Conservation (phyloP, 30 jellyfish, hydroid and myxozoan genomes). For the Morbakka virulenta region DNA sequence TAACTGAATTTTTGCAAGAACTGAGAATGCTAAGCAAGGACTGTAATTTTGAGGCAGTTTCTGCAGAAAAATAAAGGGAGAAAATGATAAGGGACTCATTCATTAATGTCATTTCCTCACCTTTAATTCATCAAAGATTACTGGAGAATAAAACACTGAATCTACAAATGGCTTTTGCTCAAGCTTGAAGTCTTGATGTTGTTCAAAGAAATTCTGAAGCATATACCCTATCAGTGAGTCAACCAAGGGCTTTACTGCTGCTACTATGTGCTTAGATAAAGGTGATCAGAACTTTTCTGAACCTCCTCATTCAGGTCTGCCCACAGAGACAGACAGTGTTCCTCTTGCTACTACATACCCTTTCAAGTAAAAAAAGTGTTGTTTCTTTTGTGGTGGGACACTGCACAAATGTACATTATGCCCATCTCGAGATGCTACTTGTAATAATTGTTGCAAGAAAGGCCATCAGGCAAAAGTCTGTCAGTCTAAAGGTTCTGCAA, state of each 20-base stretch:
- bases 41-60: not conserved
- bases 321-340: too few species aligned
- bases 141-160: not conserved
- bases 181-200: too few species aligned
- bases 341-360: too few species aligned
- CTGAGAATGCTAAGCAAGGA: not conserved
- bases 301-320: too few species aligned
- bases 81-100: not conserved
- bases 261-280: too few species aligned
- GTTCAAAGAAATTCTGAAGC: too few species aligned
- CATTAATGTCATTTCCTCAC: not conserved
- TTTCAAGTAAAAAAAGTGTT: too few species aligned
- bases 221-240: too few species aligned
- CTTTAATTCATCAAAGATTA: not conserved
- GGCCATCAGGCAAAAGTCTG: slow-evolving; percentile 70
- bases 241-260: too few species aligned
- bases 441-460: slow-evolving; percentile 28
- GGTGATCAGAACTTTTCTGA: too few species aligned
- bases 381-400: slow-evolving; percentile 10
- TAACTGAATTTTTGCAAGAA: too few species aligned
- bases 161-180: not conserved
- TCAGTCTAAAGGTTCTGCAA: slow-evolving; percentile 37
- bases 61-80: not conserved
- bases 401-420: slow-evolving; percentile 14
- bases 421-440: slow-evolving; percentile 37